Evolutionary conservation across 1,140 invertebrate species (phyloP).

Genomic region (Drosophila tropicalis): DNA sequence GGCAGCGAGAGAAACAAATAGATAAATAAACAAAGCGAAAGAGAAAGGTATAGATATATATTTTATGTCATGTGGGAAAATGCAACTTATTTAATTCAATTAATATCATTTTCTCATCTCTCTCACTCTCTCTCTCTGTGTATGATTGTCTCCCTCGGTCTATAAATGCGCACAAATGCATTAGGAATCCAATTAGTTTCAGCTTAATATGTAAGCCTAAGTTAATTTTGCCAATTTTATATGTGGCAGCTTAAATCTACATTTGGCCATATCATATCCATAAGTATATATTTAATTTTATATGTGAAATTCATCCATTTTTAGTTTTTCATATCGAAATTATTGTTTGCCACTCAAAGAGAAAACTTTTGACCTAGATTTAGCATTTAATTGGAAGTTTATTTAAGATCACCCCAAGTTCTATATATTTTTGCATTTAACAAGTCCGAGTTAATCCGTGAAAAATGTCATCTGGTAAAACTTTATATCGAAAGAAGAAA

Average conservation of each 20-base stretch:
- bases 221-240: not conserved
- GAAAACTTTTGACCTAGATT: too few relatives aligned
- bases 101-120: slow-evolving; percentile 19
- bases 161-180: slow-evolving; percentile 25
- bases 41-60: slow-evolving; percentile 4
- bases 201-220: slow-evolving; percentile 7
- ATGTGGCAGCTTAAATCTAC: slow-evolving; percentile 1
- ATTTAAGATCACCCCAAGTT: too few relatives aligned
- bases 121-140: not conserved
- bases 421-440: too few relatives aligned
- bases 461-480: too few relatives aligned
- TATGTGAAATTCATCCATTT: not conserved
- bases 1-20: not conserved
- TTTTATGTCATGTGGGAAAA: slow-evolving; percentile 11
- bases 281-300: not conserved
- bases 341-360: too few relatives aligned
- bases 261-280: not conserved
- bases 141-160: not conserved
- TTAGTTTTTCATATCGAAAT: too few relatives aligned
- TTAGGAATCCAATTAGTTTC: slow-evolving; percentile 33
- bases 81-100: slow-evolving; percentile 61
- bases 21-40: not conserved
- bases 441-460: too few relatives aligned
- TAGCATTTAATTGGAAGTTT: too few relatives aligned
- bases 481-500: too few relatives aligned